Percentiles rank a stretch among this genome's conserved stretches.
phyloP scores from a whole-genome alignment of 2,113 vertebrate species.

The Glaucidium brasilianum region DNA sequence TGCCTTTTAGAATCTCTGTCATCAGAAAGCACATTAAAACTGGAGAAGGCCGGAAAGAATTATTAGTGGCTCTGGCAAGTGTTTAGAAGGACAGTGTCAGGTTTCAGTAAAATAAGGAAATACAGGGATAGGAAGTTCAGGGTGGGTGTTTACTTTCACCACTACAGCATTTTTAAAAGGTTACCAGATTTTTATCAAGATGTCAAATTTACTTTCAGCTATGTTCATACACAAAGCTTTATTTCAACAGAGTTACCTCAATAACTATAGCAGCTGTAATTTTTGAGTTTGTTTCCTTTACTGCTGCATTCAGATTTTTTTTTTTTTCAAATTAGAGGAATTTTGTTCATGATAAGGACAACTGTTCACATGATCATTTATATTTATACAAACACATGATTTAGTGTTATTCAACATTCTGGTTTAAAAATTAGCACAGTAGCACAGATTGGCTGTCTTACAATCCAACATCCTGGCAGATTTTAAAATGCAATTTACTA shows the following conservation, averaged over 20 bases:
- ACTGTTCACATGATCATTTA: neutral
- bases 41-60: neutral
- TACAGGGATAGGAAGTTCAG: neutral
- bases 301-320: neutral
- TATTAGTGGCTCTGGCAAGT: neutral
- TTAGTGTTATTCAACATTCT: conserved; percentile 11
- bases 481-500: neutral
- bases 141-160: neutral
- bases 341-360: neutral
- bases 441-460: neutral
- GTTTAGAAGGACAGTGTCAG: neutral
- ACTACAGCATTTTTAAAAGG: neutral
- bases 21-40: neutral
- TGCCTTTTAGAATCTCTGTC: neutral
- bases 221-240: neutral
- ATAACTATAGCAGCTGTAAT: neutral
- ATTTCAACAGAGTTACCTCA: neutral
- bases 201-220: neutral
- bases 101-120: neutral
- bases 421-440: conserved; percentile 1
- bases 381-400: neutral
- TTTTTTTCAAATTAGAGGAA: neutral
- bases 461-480: neutral
- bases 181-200: neutral
- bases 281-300: neutral